Conservation (phyloP, 2,888 invertebrate genomes). For the Pseudolycoriella hygida region DNA sequence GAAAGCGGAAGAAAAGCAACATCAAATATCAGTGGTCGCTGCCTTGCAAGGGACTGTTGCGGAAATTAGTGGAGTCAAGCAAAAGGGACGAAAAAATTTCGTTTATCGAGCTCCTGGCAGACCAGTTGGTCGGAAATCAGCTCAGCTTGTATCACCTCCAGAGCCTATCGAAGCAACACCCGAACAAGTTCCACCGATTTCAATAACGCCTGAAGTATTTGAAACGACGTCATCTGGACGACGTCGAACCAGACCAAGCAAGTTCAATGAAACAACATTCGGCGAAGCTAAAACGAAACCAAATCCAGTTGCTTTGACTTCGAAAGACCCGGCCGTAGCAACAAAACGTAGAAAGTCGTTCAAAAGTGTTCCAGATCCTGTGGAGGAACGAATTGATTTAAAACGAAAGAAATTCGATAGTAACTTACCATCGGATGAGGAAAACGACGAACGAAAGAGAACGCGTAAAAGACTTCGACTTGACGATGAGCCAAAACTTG, state of each 20-base stretch:
- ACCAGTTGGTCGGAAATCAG: slow-evolving; percentile 1
- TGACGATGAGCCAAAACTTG: too few relatives aligned
- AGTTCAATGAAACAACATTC: slow-evolving; percentile 45
- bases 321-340: background rate
- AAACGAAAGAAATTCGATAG: too few relatives aligned
- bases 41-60: slow-evolving; percentile 11
- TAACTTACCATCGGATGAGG: too few relatives aligned
- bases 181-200: background rate
- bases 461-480: too few relatives aligned
- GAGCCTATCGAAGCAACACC: background rate
- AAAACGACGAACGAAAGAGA: too few relatives aligned
- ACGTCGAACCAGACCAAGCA: slow-evolving; percentile 41
- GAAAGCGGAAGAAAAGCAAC: slow-evolving; percentile 12
- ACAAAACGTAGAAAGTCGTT: too few relatives aligned
- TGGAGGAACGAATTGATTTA: too few relatives aligned
- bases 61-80: slow-evolving; percentile 11
- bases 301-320: slow-evolving; percentile 7
- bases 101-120: background rate
- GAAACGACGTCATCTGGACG: slow-evolving; percentile 47
- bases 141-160: slow-evolving; percentile 1
- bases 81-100: slow-evolving; percentile 6
- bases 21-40: slow-evolving; percentile 10
- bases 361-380: too few relatives aligned
- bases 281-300: slow-evolving; percentile 19
- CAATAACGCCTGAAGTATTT: background rate